These are phyloP conservation scores for Frankliniella intonsa DNA, from an alignment of 2,888 invertebrate genomes.

Conservation along the genomic window DNA sequence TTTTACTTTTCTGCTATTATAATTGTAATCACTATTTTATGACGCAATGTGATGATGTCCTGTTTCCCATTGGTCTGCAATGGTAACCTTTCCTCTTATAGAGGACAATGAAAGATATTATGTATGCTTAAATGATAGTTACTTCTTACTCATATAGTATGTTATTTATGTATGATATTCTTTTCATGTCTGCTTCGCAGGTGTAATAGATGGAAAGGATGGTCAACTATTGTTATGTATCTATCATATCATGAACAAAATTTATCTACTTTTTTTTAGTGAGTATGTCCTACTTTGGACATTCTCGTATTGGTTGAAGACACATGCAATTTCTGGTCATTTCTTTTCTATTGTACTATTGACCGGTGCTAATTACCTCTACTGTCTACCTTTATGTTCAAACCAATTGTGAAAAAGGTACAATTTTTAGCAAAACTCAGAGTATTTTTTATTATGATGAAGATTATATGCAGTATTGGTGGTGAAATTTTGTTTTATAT, in stretches of 20 bases:
- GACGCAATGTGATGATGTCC: neutral
- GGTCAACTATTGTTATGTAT: neutral
- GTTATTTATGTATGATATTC: neutral
- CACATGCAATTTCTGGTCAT: too few relatives aligned
- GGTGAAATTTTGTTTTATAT: neutral
- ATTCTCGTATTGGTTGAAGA: neutral
- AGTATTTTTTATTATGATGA: too few relatives aligned
- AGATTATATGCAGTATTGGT: neutral
- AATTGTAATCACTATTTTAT: neutral
- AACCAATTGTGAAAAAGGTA: too few relatives aligned
- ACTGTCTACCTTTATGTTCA: too few relatives aligned
- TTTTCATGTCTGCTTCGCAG: neutral
- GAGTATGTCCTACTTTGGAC: neutral
- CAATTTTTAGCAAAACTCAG: too few relatives aligned
- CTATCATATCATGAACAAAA: neutral
- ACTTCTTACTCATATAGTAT: neutral
- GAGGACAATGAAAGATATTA: constrained; percentile 2
- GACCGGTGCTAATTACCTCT: too few relatives aligned
- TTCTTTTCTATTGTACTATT: too few relatives aligned
- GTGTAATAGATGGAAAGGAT: neutral
- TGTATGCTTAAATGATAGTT: neutral
- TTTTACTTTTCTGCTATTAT: neutral
- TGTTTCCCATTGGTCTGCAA: constrained; percentile 11
- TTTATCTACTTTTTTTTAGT: neutral
- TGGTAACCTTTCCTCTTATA: constrained; percentile 5